Conservation (phyloP, 1,140 invertebrate genomes). For the Aradophagus sp. region DNA sequence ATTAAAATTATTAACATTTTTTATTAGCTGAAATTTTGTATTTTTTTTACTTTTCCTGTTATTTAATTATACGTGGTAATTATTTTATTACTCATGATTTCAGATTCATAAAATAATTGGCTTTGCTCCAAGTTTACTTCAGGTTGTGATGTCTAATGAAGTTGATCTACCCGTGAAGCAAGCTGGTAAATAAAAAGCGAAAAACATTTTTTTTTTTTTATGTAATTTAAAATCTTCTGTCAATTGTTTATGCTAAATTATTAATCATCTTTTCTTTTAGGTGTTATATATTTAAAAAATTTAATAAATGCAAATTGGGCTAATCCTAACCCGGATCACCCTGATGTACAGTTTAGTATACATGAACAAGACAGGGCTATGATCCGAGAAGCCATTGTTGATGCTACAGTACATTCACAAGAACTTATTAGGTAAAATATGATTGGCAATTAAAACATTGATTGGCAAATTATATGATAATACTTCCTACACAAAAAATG, state of each 20-base stretch:
- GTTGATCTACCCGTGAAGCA: constrained; percentile 94
- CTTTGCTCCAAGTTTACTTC: constrained; percentile 93
- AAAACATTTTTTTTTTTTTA: not conserved
- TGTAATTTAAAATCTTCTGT: too few relatives aligned
- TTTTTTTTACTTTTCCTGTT: too few relatives aligned
- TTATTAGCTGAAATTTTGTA: too few relatives aligned
- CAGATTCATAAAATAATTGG: constrained; percentile 97
- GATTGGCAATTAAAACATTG: too few relatives aligned
- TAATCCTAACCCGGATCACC: constrained; percentile 86
- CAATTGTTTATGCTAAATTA: constrained; percentile 23
- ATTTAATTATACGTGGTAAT: too few relatives aligned
- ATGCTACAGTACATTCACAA: constrained; percentile 94
- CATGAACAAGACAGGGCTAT: constrained; percentile 97
- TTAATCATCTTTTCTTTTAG: constrained; percentile 64
- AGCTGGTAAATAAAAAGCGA: constrained; percentile 84
- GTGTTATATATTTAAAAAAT: constrained; percentile 98
- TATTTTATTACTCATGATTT: too few relatives aligned
- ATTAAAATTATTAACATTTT: too few relatives aligned
- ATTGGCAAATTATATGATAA: too few relatives aligned
- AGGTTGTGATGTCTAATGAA: constrained; percentile 93
- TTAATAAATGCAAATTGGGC: constrained; percentile 92
- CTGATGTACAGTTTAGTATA: constrained; percentile 87
- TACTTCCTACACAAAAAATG: too few relatives aligned
- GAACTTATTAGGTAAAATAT: constrained; percentile 88
- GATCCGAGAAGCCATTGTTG: constrained; percentile 94